Evolutionary conservation across 2,888 invertebrate species (phyloP), one percentile per base, ranked within the genome.

Genomic region (Tipula helvola): DNA sequence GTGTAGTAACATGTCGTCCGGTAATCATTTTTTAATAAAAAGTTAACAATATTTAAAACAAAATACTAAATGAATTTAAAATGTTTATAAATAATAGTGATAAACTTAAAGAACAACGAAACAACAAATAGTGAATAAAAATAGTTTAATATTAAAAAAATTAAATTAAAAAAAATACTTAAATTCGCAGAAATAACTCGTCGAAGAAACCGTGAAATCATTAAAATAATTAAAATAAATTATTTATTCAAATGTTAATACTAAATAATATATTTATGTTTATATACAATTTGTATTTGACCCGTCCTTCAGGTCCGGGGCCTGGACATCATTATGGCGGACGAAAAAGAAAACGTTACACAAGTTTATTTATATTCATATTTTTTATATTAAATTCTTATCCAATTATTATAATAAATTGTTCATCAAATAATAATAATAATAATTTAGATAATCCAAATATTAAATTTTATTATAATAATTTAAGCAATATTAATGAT

Each of bases 281-380:
- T 84, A 39, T 36, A 39, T 84, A 84, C 39, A 36, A 84, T 84
- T 39, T 39, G 84, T 88, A 88, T 87, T 57, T 57, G 57, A 87
- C 87, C 44, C 87, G 86, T 52, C 87, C 88, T 39, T 87, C 88
- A 18, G 88, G 88, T 18, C 88, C 88, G 3, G 88, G 88, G 12
- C 88, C 88, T 3, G 88, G 88, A 16, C 88, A 87, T 13, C 18
- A 57, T 57, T 57, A 57, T 57, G 57, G 57, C 57, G 47, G 36
- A 16, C 39, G 41, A 85, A 87, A 84, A 44, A 85, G 87, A 83
- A 84, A 87, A 85, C 87, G 87, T 42, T 16, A 47, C 28, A 47
- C 44, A 36, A 47, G 52, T 86, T 44, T 42, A 42, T 42, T 42
- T 42, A 13, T 39, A 41, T 85, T 42, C 10, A 41, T 42, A 85